A percentile compares a stretch with the other conserved stretches of the same genome.
These are phyloP conservation scores for Collichthys lucidus DNA, from an alignment of 2,113 vertebrate genomes.

Conservation along the genomic window DNA sequence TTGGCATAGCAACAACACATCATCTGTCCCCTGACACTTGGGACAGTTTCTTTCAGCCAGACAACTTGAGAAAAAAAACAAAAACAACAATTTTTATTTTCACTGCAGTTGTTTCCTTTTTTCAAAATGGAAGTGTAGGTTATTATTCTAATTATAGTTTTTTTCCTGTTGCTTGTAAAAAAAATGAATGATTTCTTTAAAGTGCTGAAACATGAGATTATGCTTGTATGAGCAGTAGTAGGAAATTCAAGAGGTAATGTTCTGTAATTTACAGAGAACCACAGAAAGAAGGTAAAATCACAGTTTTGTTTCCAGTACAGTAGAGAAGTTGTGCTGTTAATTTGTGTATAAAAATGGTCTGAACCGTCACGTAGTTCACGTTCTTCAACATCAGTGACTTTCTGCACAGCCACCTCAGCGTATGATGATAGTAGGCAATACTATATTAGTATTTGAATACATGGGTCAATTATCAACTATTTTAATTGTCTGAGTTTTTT, in stretches of 20 bases:
- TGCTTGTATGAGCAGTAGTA: slow-evolving; percentile 65
- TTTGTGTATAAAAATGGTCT: slow-evolving; percentile 45
- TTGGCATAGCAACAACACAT: slow-evolving; percentile 64
- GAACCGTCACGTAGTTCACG: slow-evolving; percentile 12
- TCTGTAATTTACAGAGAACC: slow-evolving; percentile 56
- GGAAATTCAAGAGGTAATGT: slow-evolving; percentile 70
- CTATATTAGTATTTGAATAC: slow-evolving; percentile 15
- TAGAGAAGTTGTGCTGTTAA: slow-evolving; percentile 57
- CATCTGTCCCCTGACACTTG: slow-evolving; percentile 23
- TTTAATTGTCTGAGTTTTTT: background rate
- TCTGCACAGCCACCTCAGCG: slow-evolving; percentile 26
- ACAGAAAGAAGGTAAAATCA: slow-evolving; percentile 61
- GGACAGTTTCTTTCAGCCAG: slow-evolving; percentile 47
- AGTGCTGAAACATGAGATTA: slow-evolving; percentile 77
- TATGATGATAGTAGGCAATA: slow-evolving; percentile 18
- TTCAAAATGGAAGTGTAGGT: slow-evolving; percentile 37
- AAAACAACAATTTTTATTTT: slow-evolving; percentile 10
- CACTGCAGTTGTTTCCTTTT: slow-evolving; percentile 18
- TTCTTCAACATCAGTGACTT: slow-evolving; percentile 53
- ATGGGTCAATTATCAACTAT: slow-evolving; percentile 1
- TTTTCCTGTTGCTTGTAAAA: slow-evolving; percentile 62
- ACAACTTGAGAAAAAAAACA: slow-evolving; percentile 40
- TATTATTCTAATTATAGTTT: slow-evolving; percentile 33
- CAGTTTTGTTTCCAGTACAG: slow-evolving; percentile 67
- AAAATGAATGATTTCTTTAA: slow-evolving; percentile 73